Evolutionary conservation across 2,888 invertebrate species (phyloP).

Genomic region (Nomada fucata): DNA sequence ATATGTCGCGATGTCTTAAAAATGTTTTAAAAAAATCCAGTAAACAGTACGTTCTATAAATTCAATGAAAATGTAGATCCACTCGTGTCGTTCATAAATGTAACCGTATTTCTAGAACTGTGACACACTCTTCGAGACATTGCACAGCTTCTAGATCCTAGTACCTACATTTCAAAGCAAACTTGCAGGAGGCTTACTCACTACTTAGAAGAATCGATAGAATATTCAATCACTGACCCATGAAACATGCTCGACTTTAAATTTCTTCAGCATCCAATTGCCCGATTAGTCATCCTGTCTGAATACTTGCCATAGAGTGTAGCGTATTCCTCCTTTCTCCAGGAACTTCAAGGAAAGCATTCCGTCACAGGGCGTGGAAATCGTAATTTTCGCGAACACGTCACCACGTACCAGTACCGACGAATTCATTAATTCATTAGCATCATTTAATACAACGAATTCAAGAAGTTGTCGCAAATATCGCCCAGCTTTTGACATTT

Average conservation of each 20-base stretch:
- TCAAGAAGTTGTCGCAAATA: not conserved
- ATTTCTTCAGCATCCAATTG: slow-evolving; percentile 20
- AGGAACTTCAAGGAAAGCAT: not conserved
- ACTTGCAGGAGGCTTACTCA: slow-evolving; percentile 30
- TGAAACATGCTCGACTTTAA: slow-evolving; percentile 5
- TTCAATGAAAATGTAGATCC: no score
- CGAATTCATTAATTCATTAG: not conserved
- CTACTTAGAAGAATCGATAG: not conserved
- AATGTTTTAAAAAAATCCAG: no score
- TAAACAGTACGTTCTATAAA: no score
- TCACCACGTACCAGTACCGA: not conserved
- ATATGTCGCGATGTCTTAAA: no score
- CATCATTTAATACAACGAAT: not conserved
- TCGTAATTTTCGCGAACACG: not conserved
- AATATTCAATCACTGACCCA: slow-evolving; percentile 7
- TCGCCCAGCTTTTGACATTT: not conserved
- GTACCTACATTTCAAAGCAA: not conserved
- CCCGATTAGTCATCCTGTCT: slow-evolving; percentile 33
- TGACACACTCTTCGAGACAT: slow-evolving; percentile 16
- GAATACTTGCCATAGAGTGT: not conserved
- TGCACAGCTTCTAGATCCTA: slow-evolving; percentile 7
- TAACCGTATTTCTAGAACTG: not conserved
- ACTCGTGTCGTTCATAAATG: not conserved
- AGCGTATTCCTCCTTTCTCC: slow-evolving; percentile 27
- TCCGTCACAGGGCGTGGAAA: not conserved